phyloP scores from a whole-genome alignment of 2,888 invertebrate genomes.

The Halocaridina rubra region DNA sequence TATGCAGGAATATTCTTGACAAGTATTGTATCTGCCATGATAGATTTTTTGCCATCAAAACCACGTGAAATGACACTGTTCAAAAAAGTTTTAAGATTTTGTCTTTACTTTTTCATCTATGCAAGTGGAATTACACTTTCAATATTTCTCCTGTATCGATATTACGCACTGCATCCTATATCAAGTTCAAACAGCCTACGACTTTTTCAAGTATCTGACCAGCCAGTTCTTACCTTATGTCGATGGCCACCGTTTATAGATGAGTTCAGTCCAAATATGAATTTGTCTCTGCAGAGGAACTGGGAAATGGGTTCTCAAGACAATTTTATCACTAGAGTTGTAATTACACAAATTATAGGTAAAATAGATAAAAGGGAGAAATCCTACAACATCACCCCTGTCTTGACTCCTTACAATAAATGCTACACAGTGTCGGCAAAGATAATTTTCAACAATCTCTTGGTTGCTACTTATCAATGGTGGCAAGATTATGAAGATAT shows the following conservation, averaged over 20 bases:
- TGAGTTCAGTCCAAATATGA: neutral
- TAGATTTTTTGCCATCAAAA: neutral
- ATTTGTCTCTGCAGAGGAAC: constrained; percentile 1
- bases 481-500: constrained; percentile 2
- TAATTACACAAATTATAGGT: neutral
- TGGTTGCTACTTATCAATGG: constrained; percentile 9
- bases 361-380: neutral
- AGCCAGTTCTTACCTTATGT: constrained; percentile 29
- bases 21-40: neutral
- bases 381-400: neutral
- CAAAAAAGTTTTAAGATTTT: neutral
- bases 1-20: constrained; percentile 27
- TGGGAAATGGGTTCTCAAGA: constrained; percentile 3
- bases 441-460: constrained; percentile 19
- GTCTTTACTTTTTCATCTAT: constrained; percentile 4
- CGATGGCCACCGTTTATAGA: constrained; percentile 29
- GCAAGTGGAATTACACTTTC: constrained; percentile 18
- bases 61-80: neutral
- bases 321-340: neutral
- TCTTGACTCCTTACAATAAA: constrained; percentile 7
- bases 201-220: neutral
- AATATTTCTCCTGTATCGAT: constrained; percentile 25
- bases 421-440: constrained; percentile 1
- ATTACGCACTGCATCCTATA: constrained; percentile 19
- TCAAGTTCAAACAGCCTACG: neutral